Conservation (phyloP, 2,797 vertebrate genomes). For the Passerculus sandwichensis region DNA sequence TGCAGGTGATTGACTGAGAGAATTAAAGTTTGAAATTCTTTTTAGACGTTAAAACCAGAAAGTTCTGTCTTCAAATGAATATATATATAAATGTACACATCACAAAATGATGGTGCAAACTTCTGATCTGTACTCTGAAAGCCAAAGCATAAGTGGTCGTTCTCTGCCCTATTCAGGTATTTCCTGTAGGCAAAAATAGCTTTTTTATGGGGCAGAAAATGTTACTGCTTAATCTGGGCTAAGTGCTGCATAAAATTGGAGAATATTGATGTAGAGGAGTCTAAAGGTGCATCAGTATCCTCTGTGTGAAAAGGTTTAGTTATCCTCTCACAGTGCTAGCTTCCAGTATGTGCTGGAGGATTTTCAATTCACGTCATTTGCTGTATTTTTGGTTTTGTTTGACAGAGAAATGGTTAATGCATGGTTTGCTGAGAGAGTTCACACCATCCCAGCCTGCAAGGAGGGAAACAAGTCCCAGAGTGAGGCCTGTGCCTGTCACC, state of each 20-base stretch:
- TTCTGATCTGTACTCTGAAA: background rate
- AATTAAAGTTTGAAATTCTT: background rate
- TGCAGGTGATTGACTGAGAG: background rate
- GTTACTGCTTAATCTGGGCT: background rate
- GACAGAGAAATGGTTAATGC: constrained; percentile 97
- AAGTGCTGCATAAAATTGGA: background rate
- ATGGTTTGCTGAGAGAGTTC: constrained; percentile 96
- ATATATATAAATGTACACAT: too few species aligned
- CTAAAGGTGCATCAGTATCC: background rate
- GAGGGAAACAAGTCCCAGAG: constrained; percentile 75
- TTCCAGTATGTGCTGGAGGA: background rate
- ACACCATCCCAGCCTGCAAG: constrained; percentile 87
- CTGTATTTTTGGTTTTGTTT: constrained; percentile 25
- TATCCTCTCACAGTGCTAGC: background rate
- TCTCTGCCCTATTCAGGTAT: background rate
- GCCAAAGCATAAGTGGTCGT: background rate
- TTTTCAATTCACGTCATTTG: background rate
- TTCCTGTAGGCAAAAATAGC: constrained; percentile 4
- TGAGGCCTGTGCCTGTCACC: constrained; percentile 74
- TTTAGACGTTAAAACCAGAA: background rate
- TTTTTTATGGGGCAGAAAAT: background rate
- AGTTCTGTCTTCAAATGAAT: background rate
- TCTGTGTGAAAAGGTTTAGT: background rate
- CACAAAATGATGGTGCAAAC: background rate
- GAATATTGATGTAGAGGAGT: background rate